Evolutionary conservation across 2,888 invertebrate genomes (phyloP).

Genomic region (Epinotia ramella): DNA sequence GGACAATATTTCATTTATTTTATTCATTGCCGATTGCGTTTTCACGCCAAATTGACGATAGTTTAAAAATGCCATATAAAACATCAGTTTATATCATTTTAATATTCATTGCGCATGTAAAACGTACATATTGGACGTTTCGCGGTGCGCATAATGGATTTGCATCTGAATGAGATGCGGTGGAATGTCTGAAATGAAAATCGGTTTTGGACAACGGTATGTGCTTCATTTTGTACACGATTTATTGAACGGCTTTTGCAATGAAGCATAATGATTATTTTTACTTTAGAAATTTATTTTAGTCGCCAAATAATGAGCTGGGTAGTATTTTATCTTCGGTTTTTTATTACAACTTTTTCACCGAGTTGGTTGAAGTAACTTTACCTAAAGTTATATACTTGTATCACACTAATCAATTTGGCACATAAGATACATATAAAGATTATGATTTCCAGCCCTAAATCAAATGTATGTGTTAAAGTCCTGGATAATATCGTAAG

Average conservation of each 20-base stretch:
- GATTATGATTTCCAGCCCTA: not conserved
- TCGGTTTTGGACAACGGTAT: conserved; percentile 55
- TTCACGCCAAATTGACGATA: conserved; percentile 18
- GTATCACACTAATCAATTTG: not conserved
- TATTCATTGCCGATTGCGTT: conserved; percentile 32
- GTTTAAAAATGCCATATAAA: conserved; percentile 44
- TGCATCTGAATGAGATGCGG: conserved; percentile 66
- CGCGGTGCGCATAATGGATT: conserved; percentile 57
- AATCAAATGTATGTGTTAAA: too few species aligned
- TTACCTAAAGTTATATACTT: too few species aligned
- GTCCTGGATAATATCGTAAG: too few species aligned
- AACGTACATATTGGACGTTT: conserved; percentile 59
- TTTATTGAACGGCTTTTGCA: not conserved
- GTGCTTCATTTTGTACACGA: conserved; percentile 33
- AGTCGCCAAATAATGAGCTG: too few species aligned
- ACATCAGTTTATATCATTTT: conserved; percentile 50
- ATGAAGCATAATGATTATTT: not conserved
- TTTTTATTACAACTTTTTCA: not conserved
- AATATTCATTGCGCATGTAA: conserved; percentile 61
- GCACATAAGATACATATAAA: not conserved
- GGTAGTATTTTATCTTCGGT: not conserved
- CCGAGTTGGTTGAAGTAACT: not conserved
- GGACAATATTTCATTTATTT: not conserved
- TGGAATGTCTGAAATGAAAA: conserved; percentile 61
- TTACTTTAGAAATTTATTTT: too few species aligned